Evolutionary conservation across 2,888 invertebrate genomes (phyloP), one percentile per base, ranked within the genome.

Genomic region (Lasius fuliginosus): DNA sequence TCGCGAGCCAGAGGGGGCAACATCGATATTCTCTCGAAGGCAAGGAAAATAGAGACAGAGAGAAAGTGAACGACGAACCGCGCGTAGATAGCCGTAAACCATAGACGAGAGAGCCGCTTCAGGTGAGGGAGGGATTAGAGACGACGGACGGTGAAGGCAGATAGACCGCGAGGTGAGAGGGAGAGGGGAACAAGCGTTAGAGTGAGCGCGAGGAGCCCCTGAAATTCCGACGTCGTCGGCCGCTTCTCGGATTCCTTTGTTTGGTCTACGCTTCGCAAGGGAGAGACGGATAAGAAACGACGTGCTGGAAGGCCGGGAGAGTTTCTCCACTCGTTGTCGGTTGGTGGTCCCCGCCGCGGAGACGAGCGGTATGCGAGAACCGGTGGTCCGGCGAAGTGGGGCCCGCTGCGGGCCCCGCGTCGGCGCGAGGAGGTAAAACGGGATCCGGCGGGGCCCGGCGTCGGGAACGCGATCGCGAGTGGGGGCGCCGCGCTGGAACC

Each of bases 231-330:
- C 82, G 90, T 86, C 73, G 85, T 85, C 84, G 84, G 87, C 84
- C 82, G 87, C 75, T 82, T 88, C 90, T 88, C 83, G 86, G 88
- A 87, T 89, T 90, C 91, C 90, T 92, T 92, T 92, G 92, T 92
- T 91, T 91, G 91, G 92, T 91, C 92, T 91, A 92, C 89, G 88
- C 83, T 88, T 87, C 85, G 90, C 88, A 86, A 68, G 81, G 82
- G 83, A 85, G 88, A 91, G 89, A 89, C 89, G 91, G 90, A 92
- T 92, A 90, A 92, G 91, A 92, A 92, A 90, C 90, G 88, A 89
- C 87, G 91, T 88, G 89, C 85, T 89, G 85, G 90, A 89, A 87
- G 88, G 85, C 87, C 89, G 83, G 84, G 88, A 90, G 90, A 89
- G 88, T 90, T 88, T 85, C 89, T 90, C 89, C 88, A 87, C 90